These are phyloP conservation scores for Sprattus sprattus DNA, from an alignment of 2,113 vertebrate species.

Conservation along the genomic window DNA sequence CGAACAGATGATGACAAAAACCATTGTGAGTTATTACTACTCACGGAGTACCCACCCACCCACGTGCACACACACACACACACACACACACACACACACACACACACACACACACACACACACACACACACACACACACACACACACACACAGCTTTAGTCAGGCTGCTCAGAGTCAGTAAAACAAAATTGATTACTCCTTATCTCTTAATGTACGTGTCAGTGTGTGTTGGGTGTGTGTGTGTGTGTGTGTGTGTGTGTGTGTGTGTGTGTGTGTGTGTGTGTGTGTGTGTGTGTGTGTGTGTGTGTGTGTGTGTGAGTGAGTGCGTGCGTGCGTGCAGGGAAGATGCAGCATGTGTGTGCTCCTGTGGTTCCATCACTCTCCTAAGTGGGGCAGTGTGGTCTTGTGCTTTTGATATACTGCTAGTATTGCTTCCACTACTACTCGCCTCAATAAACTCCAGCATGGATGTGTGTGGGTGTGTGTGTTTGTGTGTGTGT, in stretches of 20 bases:
- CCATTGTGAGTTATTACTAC: not conserved
- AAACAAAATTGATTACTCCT: no score
- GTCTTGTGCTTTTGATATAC: no score
- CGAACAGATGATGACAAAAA: not conserved
- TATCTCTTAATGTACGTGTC: not conserved
- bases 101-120: slow-evolving; percentile 2
- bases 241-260: not conserved
- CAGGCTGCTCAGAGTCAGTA: no score
- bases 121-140: not conserved
- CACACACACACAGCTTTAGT: not conserved
- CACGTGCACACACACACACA: not conserved
- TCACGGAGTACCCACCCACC: not conserved
- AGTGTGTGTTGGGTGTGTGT: not conserved
- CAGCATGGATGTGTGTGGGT: no score
- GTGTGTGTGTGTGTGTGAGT: no score
- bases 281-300: not conserved
- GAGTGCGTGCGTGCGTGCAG: no score
- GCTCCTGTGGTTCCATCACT: no score
- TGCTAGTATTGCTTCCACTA: no score
- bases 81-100: not conserved
- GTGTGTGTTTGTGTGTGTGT: slow-evolving; percentile 2
- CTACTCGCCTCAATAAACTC: no score
- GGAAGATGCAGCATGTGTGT: no score
- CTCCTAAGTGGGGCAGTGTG: no score
- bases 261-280: slow-evolving; percentile 11